These are phyloP conservation scores for Halictus rubicundus DNA, from an alignment of 1,140 invertebrate species.

Conservation along the genomic window DNA sequence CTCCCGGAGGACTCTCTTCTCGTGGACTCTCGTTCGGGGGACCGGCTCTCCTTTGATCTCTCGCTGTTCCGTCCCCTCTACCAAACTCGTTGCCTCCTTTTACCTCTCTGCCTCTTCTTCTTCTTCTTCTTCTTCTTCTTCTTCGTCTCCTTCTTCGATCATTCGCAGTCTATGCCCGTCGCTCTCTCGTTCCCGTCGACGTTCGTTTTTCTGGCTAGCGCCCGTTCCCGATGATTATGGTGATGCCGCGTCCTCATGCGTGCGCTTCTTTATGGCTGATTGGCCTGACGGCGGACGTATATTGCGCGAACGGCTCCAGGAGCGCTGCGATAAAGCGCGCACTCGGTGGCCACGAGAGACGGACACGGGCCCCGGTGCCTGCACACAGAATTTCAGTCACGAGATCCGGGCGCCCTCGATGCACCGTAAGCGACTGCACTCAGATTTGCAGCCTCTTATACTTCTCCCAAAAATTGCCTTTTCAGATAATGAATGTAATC, in stretches of 20 bases:
- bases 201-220: slow-evolving; percentile 17
- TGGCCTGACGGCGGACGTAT: slow-evolving; percentile 34
- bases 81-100: neutral
- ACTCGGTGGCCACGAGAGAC: neutral
- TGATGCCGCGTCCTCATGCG: slow-evolving; percentile 29
- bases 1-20: slow-evolving; percentile 8
- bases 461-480: too few species aligned
- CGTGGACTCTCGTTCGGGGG: neutral
- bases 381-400: neutral
- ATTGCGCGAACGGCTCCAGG: slow-evolving; percentile 38
- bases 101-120: neutral
- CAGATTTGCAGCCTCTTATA: too few species aligned
- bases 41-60: slow-evolving; percentile 46
- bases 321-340: slow-evolving; percentile 35
- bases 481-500: too few species aligned
- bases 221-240: slow-evolving; percentile 52
- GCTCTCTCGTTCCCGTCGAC: slow-evolving; percentile 24
- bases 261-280: slow-evolving; percentile 54
- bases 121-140: neutral
- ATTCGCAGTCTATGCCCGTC: neutral
- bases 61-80: neutral
- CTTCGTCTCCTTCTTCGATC: neutral
- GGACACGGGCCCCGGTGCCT: neutral
- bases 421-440: too few species aligned
- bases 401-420: too few species aligned